Conservation (phyloP, 2,888 invertebrate species). For the Agrochola circellaris region DNA sequence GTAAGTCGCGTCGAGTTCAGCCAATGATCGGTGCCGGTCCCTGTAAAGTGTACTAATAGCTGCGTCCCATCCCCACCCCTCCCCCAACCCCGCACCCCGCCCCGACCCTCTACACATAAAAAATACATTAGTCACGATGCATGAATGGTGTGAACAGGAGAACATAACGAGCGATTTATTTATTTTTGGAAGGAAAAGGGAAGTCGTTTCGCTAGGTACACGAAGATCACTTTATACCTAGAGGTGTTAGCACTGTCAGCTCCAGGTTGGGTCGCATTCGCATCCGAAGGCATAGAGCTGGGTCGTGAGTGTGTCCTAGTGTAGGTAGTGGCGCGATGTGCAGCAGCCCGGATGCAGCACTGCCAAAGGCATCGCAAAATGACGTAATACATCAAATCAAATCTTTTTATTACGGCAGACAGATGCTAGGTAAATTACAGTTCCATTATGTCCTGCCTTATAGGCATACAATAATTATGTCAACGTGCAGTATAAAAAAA, state of each 20-base stretch:
- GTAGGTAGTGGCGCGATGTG: background rate
- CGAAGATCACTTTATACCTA: background rate
- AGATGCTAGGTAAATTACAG: too few relatives aligned
- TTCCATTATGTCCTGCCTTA: too few relatives aligned
- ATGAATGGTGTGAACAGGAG: conserved; percentile 62
- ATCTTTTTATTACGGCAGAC: too few relatives aligned
- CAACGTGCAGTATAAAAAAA: too few relatives aligned
- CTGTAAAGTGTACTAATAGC: conserved; percentile 30
- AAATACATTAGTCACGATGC: conserved; percentile 64
- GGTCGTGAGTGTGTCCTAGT: too few relatives aligned
- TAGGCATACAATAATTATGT: too few relatives aligned
- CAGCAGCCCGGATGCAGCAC: background rate
- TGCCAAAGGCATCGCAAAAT: background rate
- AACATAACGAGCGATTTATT: conserved; percentile 55
- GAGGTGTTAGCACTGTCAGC: background rate
- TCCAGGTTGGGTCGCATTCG: too few relatives aligned
- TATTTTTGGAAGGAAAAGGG: conserved; percentile 24
- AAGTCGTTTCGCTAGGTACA: conserved; percentile 5
- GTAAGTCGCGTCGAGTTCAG: background rate
- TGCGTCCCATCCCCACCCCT: background rate
- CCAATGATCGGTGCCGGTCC: background rate
- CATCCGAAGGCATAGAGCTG: background rate
- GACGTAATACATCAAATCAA: too few relatives aligned
- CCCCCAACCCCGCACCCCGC: background rate
- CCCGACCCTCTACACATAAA: conserved; percentile 44